Conservation (phyloP, 2,113 vertebrate species). For the Lophius piscatorius region DNA sequence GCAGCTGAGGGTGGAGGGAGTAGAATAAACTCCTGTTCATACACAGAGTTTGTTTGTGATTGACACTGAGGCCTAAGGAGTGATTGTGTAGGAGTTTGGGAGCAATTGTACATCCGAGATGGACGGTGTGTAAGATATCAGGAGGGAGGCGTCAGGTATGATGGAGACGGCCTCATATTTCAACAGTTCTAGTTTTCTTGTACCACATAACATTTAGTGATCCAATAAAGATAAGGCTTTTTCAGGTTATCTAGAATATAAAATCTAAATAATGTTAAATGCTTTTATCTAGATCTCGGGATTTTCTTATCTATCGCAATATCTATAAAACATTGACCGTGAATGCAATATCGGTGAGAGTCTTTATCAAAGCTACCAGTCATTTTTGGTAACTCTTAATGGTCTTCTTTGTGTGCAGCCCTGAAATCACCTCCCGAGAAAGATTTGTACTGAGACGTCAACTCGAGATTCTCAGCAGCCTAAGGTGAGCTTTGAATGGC, state of each 20-base stretch:
- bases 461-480: slow-evolving; percentile 39
- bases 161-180: background rate
- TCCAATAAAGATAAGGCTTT: slow-evolving; percentile 49
- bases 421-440: slow-evolving; percentile 15
- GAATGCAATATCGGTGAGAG: background rate
- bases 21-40: slow-evolving; percentile 12
- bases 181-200: slow-evolving; percentile 8
- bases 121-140: too few relatives aligned
- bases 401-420: slow-evolving; percentile 33
- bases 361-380: background rate
- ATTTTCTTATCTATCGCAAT: slow-evolving; percentile 5
- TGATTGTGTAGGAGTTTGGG: slow-evolving; percentile 26
- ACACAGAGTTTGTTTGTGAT: slow-evolving; percentile 14
- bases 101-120: background rate
- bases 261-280: background rate
- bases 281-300: background rate
- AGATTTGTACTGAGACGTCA: slow-evolving; percentile 18
- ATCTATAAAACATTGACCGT: slow-evolving; percentile 17
- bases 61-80: slow-evolving; percentile 8
- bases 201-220: slow-evolving; percentile 30
- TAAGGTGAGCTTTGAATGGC: slow-evolving; percentile 57
- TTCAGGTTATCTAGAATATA: background rate
- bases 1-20: slow-evolving; percentile 27
- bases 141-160: background rate
- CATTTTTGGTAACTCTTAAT: slow-evolving; percentile 2